A percentile compares a stretch with the other conserved stretches of the same genome.
Conservation (phyloP, 2,113 vertebrate genomes). For the Dipodomys stephensi region DNA sequence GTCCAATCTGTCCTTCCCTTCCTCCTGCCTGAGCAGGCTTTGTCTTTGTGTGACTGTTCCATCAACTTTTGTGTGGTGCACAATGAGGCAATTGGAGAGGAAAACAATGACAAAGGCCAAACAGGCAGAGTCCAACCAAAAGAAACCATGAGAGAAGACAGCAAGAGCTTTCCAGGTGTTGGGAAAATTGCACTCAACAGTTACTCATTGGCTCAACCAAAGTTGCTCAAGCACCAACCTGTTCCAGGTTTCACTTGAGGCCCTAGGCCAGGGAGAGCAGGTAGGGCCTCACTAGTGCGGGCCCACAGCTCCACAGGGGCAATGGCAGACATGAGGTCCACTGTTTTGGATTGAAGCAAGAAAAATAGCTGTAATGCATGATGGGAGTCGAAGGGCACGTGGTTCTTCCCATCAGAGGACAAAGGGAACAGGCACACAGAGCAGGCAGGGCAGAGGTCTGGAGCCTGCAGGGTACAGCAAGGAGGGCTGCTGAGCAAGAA, state of each 20-base stretch:
- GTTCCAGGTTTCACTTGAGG: no score
- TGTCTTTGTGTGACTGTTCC: neutral
- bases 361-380: neutral
- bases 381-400: fast-evolving
- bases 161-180: neutral
- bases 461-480: neutral
- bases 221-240: no score
- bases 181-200: neutral
- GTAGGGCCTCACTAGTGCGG: fast-evolving
- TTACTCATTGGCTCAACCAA: neutral
- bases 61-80: neutral
- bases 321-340: neutral
- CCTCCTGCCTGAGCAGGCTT: neutral
- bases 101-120: neutral
- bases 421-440: neutral
- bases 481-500: neutral
- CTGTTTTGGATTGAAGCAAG: neutral
- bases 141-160: neutral
- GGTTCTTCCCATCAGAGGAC: no score
- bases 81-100: neutral
- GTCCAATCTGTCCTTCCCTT: neutral
- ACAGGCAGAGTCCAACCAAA: neutral
- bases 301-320: neutral
- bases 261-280: neutral
- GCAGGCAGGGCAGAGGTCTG: neutral